A percentile compares a stretch with the other conserved stretches of the same genome.
Conservation (phyloP, 2,888 invertebrate species). For the Lomographa bimaculata region DNA sequence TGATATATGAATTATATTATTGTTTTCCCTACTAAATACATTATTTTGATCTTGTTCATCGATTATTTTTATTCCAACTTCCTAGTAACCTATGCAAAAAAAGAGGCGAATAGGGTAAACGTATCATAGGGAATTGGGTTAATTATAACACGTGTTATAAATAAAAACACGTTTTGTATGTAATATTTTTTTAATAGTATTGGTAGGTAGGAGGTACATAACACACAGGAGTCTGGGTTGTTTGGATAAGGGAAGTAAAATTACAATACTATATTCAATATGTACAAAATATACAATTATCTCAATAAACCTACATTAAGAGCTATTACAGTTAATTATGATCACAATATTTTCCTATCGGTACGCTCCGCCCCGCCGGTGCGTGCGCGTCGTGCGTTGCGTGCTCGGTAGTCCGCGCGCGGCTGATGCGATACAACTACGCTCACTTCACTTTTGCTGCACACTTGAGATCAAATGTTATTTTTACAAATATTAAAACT, state of each 20-base stretch:
- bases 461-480: constrained; percentile 83
- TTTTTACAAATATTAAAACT: constrained; percentile 74
- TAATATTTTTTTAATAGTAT: constrained; percentile 85
- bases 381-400: too few relatives aligned
- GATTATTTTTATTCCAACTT: not conserved
- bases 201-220: constrained; percentile 85
- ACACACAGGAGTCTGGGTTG: constrained; percentile 83
- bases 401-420: constrained; percentile 39
- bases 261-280: constrained; percentile 84
- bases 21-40: constrained; percentile 5
- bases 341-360: constrained; percentile 82
- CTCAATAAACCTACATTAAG: constrained; percentile 71
- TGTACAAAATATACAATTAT: constrained; percentile 84
- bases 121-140: constrained; percentile 9
- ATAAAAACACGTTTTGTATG: constrained; percentile 57
- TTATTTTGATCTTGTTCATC: constrained; percentile 3
- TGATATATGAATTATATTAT: too few relatives aligned
- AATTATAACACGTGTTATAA: constrained; percentile 31
- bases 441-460: constrained; percentile 78
- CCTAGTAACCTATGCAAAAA: too few relatives aligned
- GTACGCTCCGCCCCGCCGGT: constrained; percentile 71
- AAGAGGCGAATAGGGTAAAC: too few relatives aligned
- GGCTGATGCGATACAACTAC: constrained; percentile 67
- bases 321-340: constrained; percentile 79
- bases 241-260: constrained; percentile 82